Evolutionary conservation across 2,888 invertebrate genomes (phyloP).

Genomic region (Temnothorax ravouxi): DNA sequence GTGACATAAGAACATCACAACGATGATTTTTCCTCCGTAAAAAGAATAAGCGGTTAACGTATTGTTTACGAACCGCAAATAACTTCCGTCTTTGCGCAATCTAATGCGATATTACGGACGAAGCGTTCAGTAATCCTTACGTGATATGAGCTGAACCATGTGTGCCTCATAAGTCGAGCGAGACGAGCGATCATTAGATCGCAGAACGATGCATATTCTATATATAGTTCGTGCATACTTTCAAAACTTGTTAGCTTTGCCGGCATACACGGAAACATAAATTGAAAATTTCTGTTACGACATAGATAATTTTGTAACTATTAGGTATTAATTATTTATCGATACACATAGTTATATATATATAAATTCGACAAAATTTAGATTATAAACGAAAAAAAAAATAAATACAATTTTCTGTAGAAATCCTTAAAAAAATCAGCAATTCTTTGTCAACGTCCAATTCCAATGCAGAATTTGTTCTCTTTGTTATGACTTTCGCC

Average conservation of each 20-base stretch:
- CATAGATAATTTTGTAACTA: neutral
- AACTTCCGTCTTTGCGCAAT: conserved; percentile 57
- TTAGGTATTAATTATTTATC: neutral
- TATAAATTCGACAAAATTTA: neutral
- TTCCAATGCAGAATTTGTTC: neutral
- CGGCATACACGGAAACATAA: neutral
- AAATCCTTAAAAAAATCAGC: neutral
- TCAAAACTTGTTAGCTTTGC: neutral
- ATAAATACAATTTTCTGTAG: neutral
- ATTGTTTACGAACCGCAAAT: conserved; percentile 42
- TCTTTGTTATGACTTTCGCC: neutral
- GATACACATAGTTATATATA: neutral
- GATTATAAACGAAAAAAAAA: neutral
- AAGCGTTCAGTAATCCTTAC: conserved; percentile 46
- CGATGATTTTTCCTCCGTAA: neutral
- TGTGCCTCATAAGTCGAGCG: neutral
- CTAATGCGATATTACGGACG: conserved; percentile 19
- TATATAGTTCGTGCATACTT: neutral
- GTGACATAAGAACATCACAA: neutral
- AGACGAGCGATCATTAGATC: conserved; percentile 15
- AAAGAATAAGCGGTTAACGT: conserved; percentile 17
- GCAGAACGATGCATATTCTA: neutral
- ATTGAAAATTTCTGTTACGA: neutral
- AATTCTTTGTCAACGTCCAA: neutral
- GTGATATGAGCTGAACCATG: conserved; percentile 11